Evolutionary conservation across 2,113 vertebrate genomes (phyloP).

Genomic region (Nyctibius bracteatus): DNA sequence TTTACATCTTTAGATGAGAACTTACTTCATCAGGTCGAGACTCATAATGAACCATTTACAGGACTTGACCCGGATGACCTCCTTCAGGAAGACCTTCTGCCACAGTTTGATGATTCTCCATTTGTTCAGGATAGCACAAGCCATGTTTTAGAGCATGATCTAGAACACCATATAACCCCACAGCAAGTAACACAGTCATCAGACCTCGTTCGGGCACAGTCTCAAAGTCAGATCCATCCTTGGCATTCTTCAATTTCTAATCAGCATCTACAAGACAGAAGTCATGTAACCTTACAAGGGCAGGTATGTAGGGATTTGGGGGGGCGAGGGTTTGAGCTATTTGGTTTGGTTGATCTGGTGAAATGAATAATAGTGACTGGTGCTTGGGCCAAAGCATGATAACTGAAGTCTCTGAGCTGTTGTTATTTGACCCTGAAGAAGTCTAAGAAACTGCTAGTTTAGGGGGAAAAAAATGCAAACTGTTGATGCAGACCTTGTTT

Average conservation of each 20-base stretch:
- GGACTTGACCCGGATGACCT: conserved; percentile 88
- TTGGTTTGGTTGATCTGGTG: neutral
- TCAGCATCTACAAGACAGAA: conserved; percentile 68
- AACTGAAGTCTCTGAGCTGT: neutral
- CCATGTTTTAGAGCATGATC: conserved; percentile 75
- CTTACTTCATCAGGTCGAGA: conserved; percentile 82
- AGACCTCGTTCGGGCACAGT: conserved; percentile 51
- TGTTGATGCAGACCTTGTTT: neutral
- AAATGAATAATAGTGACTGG: neutral
- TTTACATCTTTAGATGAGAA: conserved; percentile 86
- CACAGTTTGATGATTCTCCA: conserved; percentile 85
- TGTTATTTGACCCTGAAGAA: neutral
- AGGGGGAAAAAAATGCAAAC: neutral
- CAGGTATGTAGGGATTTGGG: conserved; percentile 69
- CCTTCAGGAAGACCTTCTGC: conserved; percentile 88
- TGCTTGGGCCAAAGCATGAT: neutral
- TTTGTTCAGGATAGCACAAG: conserved; percentile 83
- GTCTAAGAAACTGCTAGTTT: neutral
- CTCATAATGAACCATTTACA: conserved; percentile 83
- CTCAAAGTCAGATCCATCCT: conserved; percentile 64
- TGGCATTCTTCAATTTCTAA: conserved; percentile 74
- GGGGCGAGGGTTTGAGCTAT: neutral
- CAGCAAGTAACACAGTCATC: conserved; percentile 56
- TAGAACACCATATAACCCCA: conserved; percentile 69
- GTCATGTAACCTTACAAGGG: conserved; percentile 52